Conservation (phyloP, 2,113 vertebrate genomes). For the Arizona elegans region DNA sequence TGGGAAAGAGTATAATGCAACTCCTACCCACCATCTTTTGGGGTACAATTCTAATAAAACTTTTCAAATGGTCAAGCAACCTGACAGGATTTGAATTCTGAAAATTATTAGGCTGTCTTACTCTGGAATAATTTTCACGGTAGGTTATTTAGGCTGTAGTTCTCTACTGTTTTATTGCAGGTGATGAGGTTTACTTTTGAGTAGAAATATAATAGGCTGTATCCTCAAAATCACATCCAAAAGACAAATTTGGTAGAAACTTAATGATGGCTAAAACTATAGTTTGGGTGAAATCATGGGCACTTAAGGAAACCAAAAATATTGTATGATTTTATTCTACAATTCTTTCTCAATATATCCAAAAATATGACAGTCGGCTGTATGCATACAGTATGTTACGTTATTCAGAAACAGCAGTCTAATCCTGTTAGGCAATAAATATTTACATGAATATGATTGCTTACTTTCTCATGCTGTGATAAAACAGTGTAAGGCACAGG, state of each 20-base stretch:
- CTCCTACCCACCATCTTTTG: background rate
- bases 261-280: background rate
- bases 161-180: background rate
- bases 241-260: background rate
- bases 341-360: background rate
- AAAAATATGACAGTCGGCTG: background rate
- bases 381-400: background rate
- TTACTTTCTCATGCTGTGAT: conserved; percentile 76
- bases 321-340: background rate
- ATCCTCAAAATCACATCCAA: background rate
- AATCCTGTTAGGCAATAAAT: background rate
- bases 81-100: background rate
- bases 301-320: background rate
- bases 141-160: background rate
- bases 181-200: background rate
- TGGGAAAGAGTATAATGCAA: background rate
- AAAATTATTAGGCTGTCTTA: background rate
- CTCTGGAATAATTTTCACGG: background rate
- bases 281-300: background rate
- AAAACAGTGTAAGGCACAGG: conserved; percentile 66
- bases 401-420: background rate
- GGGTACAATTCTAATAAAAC: background rate
- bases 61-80: background rate
- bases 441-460: background rate
- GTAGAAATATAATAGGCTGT: background rate